Percentiles rank a stretch among this genome's conserved stretches.
These are phyloP conservation scores for Ricordea florida DNA, from an alignment of 92 coral and sea anemone genomes.

Conservation along the genomic window DNA sequence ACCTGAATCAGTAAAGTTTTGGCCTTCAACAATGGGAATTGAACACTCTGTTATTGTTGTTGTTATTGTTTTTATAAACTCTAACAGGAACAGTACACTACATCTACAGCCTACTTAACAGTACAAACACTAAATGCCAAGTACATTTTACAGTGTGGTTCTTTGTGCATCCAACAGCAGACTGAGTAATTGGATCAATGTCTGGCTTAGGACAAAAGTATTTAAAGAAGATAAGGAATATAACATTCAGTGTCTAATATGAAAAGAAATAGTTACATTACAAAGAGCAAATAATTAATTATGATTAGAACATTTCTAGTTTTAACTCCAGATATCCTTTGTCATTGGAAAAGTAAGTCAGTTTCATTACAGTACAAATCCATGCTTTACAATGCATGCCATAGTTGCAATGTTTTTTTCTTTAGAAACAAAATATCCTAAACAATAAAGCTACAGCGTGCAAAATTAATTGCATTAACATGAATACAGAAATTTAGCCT, in stretches of 20 bases:
- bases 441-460: not conserved
- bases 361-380: too few species aligned
- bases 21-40: slow-evolving; percentile 41
- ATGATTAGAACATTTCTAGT: too few species aligned
- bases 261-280: not conserved
- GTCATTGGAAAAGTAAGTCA: too few species aligned
- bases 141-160: slow-evolving; percentile 76
- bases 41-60: too few species aligned
- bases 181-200: slow-evolving; percentile 82
- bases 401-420: not conserved
- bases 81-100: not conserved
- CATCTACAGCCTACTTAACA: not conserved
- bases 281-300: too few species aligned
- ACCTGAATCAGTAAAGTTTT: too few species aligned
- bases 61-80: too few species aligned
- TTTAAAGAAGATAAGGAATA: slow-evolving; percentile 47
- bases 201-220: slow-evolving; percentile 74
- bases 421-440: not conserved
- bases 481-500: too few species aligned
- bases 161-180: slow-evolving; percentile 81
- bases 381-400: too few species aligned
- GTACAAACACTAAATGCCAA: not conserved
- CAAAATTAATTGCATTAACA: not conserved
- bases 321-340: too few species aligned
- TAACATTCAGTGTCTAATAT: not conserved